These are phyloP conservation scores for Pseudoatta argentina DNA, from an alignment of 1,140 invertebrate species.

Conservation along the genomic window DNA sequence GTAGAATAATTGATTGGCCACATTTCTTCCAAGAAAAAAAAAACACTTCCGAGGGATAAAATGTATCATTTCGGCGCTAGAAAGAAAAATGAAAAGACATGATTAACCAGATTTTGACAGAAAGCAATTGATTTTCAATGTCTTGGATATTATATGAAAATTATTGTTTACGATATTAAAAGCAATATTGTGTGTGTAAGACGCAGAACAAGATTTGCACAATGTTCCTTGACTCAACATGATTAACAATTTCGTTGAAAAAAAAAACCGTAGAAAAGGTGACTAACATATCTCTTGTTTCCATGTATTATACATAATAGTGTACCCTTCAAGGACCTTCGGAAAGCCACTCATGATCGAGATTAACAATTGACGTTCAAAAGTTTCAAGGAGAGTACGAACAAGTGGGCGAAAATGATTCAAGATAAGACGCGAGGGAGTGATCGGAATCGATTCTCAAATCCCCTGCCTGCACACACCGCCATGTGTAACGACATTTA, in stretches of 20 bases:
- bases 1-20: not conserved
- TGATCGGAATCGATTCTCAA: slow-evolving; percentile 73
- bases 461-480: slow-evolving; percentile 76
- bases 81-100: not conserved
- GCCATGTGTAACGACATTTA: slow-evolving; percentile 76
- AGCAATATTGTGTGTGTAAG: slow-evolving; percentile 65
- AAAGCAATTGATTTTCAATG: not conserved
- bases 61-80: not conserved
- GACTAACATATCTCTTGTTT: slow-evolving; percentile 80
- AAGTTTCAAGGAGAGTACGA: slow-evolving; percentile 51
- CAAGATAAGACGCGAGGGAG: slow-evolving; percentile 60
- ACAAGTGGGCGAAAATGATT: slow-evolving; percentile 31
- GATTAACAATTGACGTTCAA: slow-evolving; percentile 62
- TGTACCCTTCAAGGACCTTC: slow-evolving; percentile 63
- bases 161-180: slow-evolving; percentile 67
- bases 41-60: not conserved
- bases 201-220: slow-evolving; percentile 54
- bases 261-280: slow-evolving; percentile 64
- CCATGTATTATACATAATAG: slow-evolving; percentile 72
- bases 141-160: slow-evolving; percentile 41
- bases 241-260: slow-evolving; percentile 61
- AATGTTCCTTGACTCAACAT: slow-evolving; percentile 56
- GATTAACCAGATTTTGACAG: not conserved
- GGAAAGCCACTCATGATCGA: slow-evolving; percentile 51
- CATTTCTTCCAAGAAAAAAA: not conserved